Base-by-base conservation (phyloP, 1,140 invertebrate genomes). In the Branchinecta lindahli region DNA sequence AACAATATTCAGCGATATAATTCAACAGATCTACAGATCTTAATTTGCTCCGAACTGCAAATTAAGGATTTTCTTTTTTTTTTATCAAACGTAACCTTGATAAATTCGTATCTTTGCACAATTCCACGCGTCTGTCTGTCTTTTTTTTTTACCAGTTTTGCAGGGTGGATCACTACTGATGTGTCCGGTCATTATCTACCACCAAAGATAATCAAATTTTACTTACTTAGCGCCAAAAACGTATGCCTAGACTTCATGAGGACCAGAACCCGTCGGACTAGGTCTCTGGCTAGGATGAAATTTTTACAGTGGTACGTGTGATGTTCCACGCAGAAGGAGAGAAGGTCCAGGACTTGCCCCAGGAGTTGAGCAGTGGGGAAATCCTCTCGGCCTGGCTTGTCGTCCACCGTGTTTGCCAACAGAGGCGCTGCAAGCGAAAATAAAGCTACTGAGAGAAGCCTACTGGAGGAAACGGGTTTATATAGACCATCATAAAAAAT, bases 321-420 rank as follows among this genome's bases (percentile, higher is more conserved):
- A 83, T 98, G 95, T 81, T 99, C 96, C n/a, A 99, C 94, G 81
- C 96, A 99, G 80, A 99, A 99, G n/a, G 93, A 92, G 68, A 99
- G 82, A 73, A 99, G 82, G 79, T 99, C 96, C 70, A 99, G 79
- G 66, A 99, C 94, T 68, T 98, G 82, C 66, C 93, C 91, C 65
- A 98, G 82, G 67, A 99, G 82, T 81, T 98, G 95, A 69, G 96
- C 94, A 68, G 92, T 95, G 79, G 93, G 88, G 78, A 96, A 96
- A 80, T 97, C 94, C 81, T 99, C 96, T 77, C 87, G 89, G 69
- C 84, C 86, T 15, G 91, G 90, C 75, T 87, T 87, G 72, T 93
- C 91, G 67, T 90, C 89, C 10, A 85, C 86, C 45, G 94, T 98
- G 76, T 96, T 96, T 18, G 87, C 86, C 76, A 96, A 82, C 71